Evolutionary conservation across 2,113 vertebrate genomes (phyloP), one percentile per base, ranked within the genome.

Genomic region (Cynocephalus volans): DNA sequence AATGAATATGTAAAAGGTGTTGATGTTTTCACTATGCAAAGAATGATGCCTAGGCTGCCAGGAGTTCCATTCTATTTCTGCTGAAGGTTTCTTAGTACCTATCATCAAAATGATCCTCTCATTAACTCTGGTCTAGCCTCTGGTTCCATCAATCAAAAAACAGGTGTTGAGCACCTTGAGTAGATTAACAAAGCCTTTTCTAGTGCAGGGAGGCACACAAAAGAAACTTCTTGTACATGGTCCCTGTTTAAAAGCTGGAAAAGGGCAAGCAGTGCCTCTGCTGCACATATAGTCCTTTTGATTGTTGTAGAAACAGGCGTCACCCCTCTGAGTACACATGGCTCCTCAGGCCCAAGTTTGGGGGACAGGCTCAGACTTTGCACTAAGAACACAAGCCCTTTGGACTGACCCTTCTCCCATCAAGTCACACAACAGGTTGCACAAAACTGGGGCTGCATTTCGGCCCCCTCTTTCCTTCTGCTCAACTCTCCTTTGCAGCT

Each of bases 371-470:
- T 41, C n/a, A 45, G 5, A 12, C 2, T 21, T 18, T 12, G 31
- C 1, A 2, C 69, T 5, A 33, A 45, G 33, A 75, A 26, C 31
- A 8, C 0, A 8, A 7, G 36, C 64, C 2, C n/a, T 13, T 54
- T 15, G n/a, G 24, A 2, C 4, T 12, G 17, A 7, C 26, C 28
- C 5, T 1, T n/a, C 83, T 70, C 10, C 19, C 2, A 5, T 0
- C 5, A 2, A 24, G 52, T 56, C 31, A 31, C 33, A 0, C 28
- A 0, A 3, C 9, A 1, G 33, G 11, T 6, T 6, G 3, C 10
- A 21, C 15, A 18, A 8, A 60, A 6, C 45, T 8, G 0, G 7
- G 45, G 36, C 60, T 33, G 58, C 15, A 1, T 14, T 41, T 58
- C 18, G 15, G 52, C 69, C 1, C 4, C 50, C 11, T 0, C 18